Conservation (phyloP, 1,140 invertebrate species). For the Tetragnatha versicolor region DNA sequence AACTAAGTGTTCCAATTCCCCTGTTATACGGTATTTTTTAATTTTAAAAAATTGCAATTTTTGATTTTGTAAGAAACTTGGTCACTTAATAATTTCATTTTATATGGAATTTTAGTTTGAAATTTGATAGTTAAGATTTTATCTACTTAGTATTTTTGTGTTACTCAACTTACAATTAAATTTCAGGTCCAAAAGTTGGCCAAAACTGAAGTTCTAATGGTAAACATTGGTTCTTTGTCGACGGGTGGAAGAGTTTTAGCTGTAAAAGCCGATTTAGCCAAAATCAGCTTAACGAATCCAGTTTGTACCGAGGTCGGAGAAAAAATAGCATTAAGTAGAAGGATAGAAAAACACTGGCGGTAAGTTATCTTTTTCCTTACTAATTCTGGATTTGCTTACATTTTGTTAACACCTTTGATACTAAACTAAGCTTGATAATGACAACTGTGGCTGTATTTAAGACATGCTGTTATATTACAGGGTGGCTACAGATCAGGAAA, state of each 20-base stretch:
- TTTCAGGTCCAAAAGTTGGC: slow-evolving; percentile 85
- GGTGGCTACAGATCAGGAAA: too few species aligned
- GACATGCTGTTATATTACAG: neutral
- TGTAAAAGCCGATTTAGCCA: slow-evolving; percentile 96
- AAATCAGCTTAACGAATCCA: slow-evolving; percentile 95
- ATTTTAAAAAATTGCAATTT: too few species aligned
- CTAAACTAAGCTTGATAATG: neutral
- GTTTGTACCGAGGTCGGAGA: slow-evolving; percentile 99
- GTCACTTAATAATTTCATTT: too few species aligned
- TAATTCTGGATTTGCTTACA: neutral
- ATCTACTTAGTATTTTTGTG: too few species aligned
- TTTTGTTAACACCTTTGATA: neutral
- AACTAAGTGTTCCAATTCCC: too few species aligned
- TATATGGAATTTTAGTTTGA: too few species aligned
- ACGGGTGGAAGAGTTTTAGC: slow-evolving; percentile 96
- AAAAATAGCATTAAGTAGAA: slow-evolving; percentile 96
- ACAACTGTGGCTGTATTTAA: neutral
- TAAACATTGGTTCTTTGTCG: slow-evolving; percentile 98
- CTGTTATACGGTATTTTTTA: too few species aligned
- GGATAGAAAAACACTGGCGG: slow-evolving; percentile 99
- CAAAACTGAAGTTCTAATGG: slow-evolving; percentile 90
- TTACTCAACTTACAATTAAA: too few species aligned
- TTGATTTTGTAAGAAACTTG: too few species aligned
- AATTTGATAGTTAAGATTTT: too few species aligned
- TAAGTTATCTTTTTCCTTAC: slow-evolving; percentile 62